Evolutionary conservation across 2,888 invertebrate genomes (phyloP), one percentile per base, ranked within the genome.

Genomic region (Muschampia plurimacula): DNA sequence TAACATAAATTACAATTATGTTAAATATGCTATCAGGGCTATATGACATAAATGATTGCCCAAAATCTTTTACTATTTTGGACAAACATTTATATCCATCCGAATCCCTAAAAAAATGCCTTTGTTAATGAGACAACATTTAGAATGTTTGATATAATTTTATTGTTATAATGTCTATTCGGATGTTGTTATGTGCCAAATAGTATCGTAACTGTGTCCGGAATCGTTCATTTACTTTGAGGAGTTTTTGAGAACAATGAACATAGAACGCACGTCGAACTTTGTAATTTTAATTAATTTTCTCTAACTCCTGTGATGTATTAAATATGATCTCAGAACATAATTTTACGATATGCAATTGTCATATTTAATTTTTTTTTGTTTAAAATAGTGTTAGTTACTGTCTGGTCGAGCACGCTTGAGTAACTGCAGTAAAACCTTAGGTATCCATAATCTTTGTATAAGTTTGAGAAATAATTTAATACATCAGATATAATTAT

Each of bases 271-370:
- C 83, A 83, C 82, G 83, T 82, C 79, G 74, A 76, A 76, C 76
- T 77, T 9, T 79, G 76, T 83, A 83, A 85, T 84, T 81, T 84
- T 84, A 81, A 78, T 82, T 77, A 82, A 83, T 82, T 83, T 90
- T 88, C 92, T 91, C 90, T 93, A 94, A 95, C 95, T 95, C 95
- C 95, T 95, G 95, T 95, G 95, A 95, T 95, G 95, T 95, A 95
- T 95, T 95, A 95, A 95, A 95, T 95, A 95, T 95, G 95, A 95
- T 95, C 95, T 95, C 95, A 95, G 90, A 91, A 93, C 90, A 93
- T 94, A 90, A 94, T 94, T 91, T 89, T 88, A 90, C 90, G 92
- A 88, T 91, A 91, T 90, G 85, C 90, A 89, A 89, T 89, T 88
- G 87, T 92, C 93, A 91, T 93, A 89, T 92, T 90, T 91, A 91